These are phyloP conservation scores for Sebastes aleutianus DNA, from an alignment of 2,797 vertebrate genomes.

Conservation along the genomic window DNA sequence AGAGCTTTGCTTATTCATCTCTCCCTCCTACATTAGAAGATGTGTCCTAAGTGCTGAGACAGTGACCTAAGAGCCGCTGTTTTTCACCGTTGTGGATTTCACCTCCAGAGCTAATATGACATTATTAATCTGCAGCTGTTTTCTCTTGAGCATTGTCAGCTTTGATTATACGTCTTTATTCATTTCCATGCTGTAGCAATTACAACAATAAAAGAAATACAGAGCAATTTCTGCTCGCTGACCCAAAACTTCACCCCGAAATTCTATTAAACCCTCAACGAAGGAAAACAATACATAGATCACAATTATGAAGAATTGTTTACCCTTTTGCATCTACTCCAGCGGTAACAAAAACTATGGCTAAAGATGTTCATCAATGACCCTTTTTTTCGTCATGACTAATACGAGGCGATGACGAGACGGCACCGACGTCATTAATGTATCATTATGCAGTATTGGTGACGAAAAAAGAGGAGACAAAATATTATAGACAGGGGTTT, in stretches of 20 bases:
- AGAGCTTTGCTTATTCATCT: constrained; percentile 2
- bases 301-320: not conserved
- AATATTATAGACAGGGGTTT: not conserved
- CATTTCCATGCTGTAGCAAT: constrained; percentile 1
- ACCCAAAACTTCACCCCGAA: constrained; percentile 23
- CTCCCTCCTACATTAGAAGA: not conserved
- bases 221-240: constrained; percentile 16
- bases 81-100: not conserved
- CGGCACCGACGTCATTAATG: not conserved
- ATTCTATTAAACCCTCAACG: constrained; percentile 1
- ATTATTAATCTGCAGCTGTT: not conserved
- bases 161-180: constrained; percentile 21
- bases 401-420: not conserved
- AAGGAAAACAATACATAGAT: not conserved
- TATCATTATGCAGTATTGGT: not conserved
- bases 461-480: too few relatives aligned
- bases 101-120: not conserved
- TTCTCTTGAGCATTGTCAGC: not conserved
- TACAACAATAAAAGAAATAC: constrained; percentile 13
- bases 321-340: not conserved
- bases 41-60: not conserved
- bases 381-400: not conserved
- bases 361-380: not conserved
- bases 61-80: not conserved
- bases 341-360: not conserved